Base-by-base conservation (phyloP, 2,888 invertebrate species). In the Synanthedon myopaeformis region DNA sequence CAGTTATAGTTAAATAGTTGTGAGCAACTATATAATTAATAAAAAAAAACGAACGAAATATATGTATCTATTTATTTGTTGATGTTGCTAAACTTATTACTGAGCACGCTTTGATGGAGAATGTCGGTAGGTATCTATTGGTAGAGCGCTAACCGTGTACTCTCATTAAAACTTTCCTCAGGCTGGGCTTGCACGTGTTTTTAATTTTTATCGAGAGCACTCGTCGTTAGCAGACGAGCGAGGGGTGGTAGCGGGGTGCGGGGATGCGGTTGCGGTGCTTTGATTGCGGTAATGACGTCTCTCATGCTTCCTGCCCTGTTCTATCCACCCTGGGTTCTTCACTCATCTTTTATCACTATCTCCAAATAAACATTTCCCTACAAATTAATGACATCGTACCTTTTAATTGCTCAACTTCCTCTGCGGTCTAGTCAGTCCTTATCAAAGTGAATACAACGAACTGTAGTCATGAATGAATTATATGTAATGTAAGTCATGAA, bases 131-230 rank as follows among this genome's bases (percentile, higher is more conserved):
- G 14, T 45, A 45, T 45, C 45, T 13, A 14, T 49, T 23, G 67
- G 69, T 69, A 69, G 70, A 74, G 68, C 70, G 66, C 68, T 67
- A 69, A 67, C 75, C 77, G 77, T 79, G 82, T 82, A 78, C 79
- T 80, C 80, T 86, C 87, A 87, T 87, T 87, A 87, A 87, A 87
- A 87, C 78, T 87, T 87, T 87, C 85, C 85, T 87, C 81, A 78
- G 84, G 76, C 82, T 77, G 79, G 78, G 81, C 77, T 76, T 82
- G 86, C 86, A 86, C 86, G 85, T 87, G 87, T 87, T 87, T 87
- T 87, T 87, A 87, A 86, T 87, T 87, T 87, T 86, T 87, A 87
- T 87, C 86, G 87, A 87, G 86, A 86, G 85, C 82, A 70, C 86
- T 87, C 79, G 71, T 83, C 82, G 84, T 83, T 82, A 82, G 79